Conservation (phyloP, 2,888 invertebrate genomes). For the Ophraella communa region DNA sequence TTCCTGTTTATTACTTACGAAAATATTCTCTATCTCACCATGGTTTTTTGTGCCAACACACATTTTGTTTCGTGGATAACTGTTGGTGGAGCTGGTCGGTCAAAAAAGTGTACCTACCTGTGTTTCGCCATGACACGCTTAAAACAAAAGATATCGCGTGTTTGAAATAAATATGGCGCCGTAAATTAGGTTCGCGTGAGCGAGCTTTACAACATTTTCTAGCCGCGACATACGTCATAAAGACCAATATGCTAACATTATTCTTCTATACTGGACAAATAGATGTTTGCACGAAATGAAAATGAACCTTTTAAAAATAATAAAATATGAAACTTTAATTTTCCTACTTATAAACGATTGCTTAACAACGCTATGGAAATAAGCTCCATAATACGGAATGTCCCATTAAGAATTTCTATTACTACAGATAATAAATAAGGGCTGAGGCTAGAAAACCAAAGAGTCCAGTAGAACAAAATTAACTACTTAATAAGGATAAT, state of each 20-base stretch:
- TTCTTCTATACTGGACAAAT: slow-evolving; percentile 27
- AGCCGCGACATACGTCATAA: slow-evolving; percentile 56
- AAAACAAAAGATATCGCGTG: slow-evolving; percentile 61
- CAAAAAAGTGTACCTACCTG: slow-evolving; percentile 45
- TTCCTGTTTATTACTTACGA: slow-evolving; percentile 27
- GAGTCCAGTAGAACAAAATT: too few relatives aligned
- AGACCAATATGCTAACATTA: slow-evolving; percentile 33
- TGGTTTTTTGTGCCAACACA: slow-evolving; percentile 39
- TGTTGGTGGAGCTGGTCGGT: slow-evolving; percentile 43
- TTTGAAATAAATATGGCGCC: slow-evolving; percentile 61
- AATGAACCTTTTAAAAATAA: neutral
- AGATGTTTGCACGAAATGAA: neutral
- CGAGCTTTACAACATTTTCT: slow-evolving; percentile 55
- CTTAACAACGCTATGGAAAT: neutral
- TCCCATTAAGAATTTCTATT: too few relatives aligned
- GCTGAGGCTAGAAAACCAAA: too few relatives aligned
- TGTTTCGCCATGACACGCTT: slow-evolving; percentile 60
- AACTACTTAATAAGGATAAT: too few relatives aligned
- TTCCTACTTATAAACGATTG: neutral
- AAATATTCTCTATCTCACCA: slow-evolving; percentile 41
- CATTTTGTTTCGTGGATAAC: slow-evolving; percentile 49
- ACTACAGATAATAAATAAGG: too few relatives aligned
- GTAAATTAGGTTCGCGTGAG: slow-evolving; percentile 61
- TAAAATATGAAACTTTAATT: neutral
- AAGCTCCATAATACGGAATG: too few relatives aligned